These are phyloP conservation scores for Agapetus fuscipes DNA, from an alignment of 2,888 invertebrate species.

Conservation along the genomic window DNA sequence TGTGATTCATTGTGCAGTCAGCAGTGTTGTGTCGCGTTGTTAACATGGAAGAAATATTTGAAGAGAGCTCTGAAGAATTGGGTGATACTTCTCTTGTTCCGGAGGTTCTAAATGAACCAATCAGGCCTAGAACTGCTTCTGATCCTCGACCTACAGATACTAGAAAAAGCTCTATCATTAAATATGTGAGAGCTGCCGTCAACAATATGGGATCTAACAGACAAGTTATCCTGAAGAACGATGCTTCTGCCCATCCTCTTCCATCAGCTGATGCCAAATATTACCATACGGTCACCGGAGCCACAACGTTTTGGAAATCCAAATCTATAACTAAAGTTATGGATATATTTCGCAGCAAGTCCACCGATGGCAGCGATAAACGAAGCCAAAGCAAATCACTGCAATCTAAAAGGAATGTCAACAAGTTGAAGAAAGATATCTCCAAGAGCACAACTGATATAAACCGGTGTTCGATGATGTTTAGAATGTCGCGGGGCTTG, in stretches of 20 bases:
- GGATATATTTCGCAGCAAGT: constrained; percentile 69
- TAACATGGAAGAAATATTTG: too few relatives aligned
- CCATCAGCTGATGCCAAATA: constrained; percentile 44
- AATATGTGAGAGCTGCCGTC: constrained; percentile 75
- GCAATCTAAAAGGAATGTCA: neutral
- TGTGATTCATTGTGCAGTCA: too few relatives aligned
- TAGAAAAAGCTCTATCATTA: constrained; percentile 55
- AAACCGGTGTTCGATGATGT: neutral
- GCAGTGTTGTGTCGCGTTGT: too few relatives aligned
- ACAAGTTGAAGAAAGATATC: neutral
- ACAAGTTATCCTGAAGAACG: constrained; percentile 37
- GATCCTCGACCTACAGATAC: constrained; percentile 22
- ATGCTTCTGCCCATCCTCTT: constrained; percentile 64
- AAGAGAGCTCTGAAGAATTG: too few relatives aligned
- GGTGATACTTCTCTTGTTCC: too few relatives aligned
- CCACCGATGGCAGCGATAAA: neutral
- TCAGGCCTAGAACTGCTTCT: neutral
- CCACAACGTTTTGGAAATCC: constrained; percentile 41
- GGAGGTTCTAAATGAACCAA: too few relatives aligned
- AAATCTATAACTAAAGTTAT: constrained; percentile 86
- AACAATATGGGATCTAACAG: constrained; percentile 23
- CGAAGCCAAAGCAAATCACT: neutral
- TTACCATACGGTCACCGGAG: constrained; percentile 62
- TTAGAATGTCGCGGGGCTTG: neutral
- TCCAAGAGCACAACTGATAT: neutral